Percentiles rank a stretch among this genome's conserved stretches.
Evolutionary conservation across 1,140 invertebrate species (phyloP).

Genomic region (Helicorthomorpha holstii): DNA sequence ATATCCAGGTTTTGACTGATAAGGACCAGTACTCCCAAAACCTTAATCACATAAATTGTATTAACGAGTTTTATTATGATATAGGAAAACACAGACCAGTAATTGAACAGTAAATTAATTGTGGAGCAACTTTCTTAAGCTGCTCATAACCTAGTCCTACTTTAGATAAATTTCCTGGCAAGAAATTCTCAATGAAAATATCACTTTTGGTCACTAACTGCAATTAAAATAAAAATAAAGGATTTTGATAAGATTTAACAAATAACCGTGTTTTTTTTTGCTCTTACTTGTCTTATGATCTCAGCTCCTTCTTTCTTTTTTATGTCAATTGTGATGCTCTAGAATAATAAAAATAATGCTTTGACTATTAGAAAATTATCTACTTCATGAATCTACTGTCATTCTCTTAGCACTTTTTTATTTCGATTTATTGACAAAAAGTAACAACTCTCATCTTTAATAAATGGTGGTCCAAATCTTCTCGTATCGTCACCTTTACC

Average conservation of each 20-base stretch:
- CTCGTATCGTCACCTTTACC: slow-evolving; percentile 74
- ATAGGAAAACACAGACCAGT: slow-evolving; percentile 36
- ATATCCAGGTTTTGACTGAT: slow-evolving; percentile 69
- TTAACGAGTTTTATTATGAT: neutral
- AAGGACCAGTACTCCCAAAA: slow-evolving; percentile 74
- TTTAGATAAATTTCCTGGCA: slow-evolving; percentile 69
- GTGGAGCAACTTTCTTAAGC: slow-evolving; percentile 49
- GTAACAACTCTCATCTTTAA: slow-evolving; percentile 56
- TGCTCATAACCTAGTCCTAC: slow-evolving; percentile 63
- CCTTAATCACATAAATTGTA: slow-evolving; percentile 25
- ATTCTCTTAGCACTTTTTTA: slow-evolving; percentile 47
- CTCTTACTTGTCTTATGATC: slow-evolving; percentile 43
- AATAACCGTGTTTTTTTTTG: neutral
- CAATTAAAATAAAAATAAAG: slow-evolving; percentile 6
- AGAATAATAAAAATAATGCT: slow-evolving; percentile 10
- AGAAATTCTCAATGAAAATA: slow-evolving; percentile 84
- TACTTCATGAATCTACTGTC: neutral
- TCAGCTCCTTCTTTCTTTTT: slow-evolving; percentile 49
- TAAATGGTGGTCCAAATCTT: slow-evolving; percentile 83
- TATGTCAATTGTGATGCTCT: slow-evolving; percentile 72
- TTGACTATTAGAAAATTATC: neutral
- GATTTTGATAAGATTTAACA: neutral
- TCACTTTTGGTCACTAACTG: slow-evolving; percentile 51
- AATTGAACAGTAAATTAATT: slow-evolving; percentile 83
- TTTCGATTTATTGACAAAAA: slow-evolving; percentile 82